A percentile compares a stretch with the other conserved stretches of the same genome.
Evolutionary conservation across 2,113 vertebrate genomes (phyloP).

Genomic region (Mola mola): DNA sequence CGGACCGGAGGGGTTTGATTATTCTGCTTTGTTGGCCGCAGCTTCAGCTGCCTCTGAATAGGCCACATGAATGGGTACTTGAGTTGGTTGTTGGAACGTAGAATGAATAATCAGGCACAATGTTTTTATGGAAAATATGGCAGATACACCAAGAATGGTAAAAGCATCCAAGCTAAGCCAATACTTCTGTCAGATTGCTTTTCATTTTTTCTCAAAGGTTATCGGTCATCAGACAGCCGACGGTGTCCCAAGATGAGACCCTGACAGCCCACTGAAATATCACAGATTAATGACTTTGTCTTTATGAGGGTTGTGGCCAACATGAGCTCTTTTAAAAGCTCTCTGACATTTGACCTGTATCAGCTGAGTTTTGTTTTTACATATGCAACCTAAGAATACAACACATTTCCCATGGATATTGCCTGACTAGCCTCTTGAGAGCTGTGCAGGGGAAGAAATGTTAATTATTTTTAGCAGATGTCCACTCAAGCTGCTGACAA

Average conservation of each 20-base stretch:
- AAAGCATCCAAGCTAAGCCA: slow-evolving; percentile 13
- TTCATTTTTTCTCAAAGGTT: slow-evolving; percentile 55
- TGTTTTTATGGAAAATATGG: too few species aligned
- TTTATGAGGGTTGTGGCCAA: background rate
- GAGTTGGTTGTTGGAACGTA: too few species aligned
- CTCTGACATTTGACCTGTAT: slow-evolving; percentile 43
- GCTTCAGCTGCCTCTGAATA: too few species aligned
- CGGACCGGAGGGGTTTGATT: slow-evolving; percentile 35
- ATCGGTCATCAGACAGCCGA: slow-evolving; percentile 46
- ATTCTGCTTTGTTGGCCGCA: slow-evolving; percentile 11
- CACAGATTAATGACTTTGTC: slow-evolving; percentile 31
- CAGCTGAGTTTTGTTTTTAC: slow-evolving; percentile 17
- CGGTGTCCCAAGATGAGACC: slow-evolving; percentile 29
- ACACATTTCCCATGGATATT: background rate
- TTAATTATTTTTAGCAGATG: slow-evolving; percentile 51
- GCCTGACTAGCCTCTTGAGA: slow-evolving; percentile 11
- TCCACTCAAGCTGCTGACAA: slow-evolving; percentile 46
- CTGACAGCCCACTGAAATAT: slow-evolving; percentile 33
- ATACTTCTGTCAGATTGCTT: slow-evolving; percentile 24
- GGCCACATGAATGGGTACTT: background rate
- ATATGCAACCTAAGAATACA: slow-evolving; percentile 8
- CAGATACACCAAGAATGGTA: slow-evolving; percentile 2
- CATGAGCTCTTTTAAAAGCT: slow-evolving; percentile 9
- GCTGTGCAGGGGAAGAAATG: slow-evolving; percentile 15
- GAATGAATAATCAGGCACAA: too few species aligned